A percentile compares a stretch with the other conserved stretches of the same genome.
Evolutionary conservation across 2,113 vertebrate genomes (phyloP).

Genomic region (Campylomormyrus numenius): DNA sequence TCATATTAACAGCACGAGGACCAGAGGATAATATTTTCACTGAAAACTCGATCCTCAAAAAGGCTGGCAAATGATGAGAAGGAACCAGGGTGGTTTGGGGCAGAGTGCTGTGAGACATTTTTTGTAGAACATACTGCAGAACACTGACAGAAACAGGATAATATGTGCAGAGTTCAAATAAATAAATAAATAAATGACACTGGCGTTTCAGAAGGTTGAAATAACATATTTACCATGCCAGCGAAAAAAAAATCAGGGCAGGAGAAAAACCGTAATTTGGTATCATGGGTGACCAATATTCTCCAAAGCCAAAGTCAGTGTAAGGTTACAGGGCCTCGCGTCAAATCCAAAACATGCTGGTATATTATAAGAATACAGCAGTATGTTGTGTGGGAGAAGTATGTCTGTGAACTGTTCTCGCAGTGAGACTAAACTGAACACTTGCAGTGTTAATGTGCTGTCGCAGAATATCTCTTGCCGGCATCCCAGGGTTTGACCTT

Average conservation of each 20-base stretch:
- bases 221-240: neutral
- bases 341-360: conserved; percentile 37
- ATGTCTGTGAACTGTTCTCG: conserved; percentile 29
- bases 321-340: conserved; percentile 33
- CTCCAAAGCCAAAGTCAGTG: conserved; percentile 28
- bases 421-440: conserved; percentile 33
- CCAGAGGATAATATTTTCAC: neutral
- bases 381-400: conserved; percentile 26
- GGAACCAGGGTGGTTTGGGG: neutral
- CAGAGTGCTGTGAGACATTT: neutral
- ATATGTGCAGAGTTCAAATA: neutral
- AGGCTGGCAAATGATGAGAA: conserved; percentile 4
- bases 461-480: neutral
- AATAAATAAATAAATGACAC: conserved; percentile 21
- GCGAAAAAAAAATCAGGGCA: neutral
- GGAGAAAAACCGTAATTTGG: neutral
- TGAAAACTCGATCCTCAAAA: neutral
- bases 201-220: neutral
- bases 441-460: conserved; percentile 29
- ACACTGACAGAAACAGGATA: neutral
- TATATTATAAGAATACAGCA: conserved; percentile 29
- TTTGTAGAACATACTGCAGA: neutral
- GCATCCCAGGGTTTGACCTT: conserved; percentile 27
- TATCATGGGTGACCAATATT: conserved; percentile 18
- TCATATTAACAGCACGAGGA: neutral